Evolutionary conservation across 2,888 invertebrate genomes (phyloP).

Genomic region (Nasonia oneida): DNA sequence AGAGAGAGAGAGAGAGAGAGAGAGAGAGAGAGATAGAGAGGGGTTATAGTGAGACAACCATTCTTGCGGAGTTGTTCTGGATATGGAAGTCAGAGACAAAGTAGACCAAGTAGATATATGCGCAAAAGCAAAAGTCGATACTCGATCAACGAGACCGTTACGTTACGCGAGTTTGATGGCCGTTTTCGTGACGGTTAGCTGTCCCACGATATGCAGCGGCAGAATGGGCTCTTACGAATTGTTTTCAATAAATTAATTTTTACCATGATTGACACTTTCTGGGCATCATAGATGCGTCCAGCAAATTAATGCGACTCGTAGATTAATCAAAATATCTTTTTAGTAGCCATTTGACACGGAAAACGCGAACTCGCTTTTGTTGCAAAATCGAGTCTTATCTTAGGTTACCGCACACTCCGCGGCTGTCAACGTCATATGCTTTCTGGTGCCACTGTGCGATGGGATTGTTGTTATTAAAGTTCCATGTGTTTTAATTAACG

Average conservation of each 20-base stretch:
- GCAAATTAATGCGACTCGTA: neutral
- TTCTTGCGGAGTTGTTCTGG: neutral
- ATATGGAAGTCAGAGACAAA: constrained; percentile 40
- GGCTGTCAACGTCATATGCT: constrained; percentile 61
- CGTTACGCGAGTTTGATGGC: neutral
- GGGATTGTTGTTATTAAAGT: constrained; percentile 50
- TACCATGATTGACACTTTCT: neutral
- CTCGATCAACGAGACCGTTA: constrained; percentile 16
- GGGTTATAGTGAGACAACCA: constrained; percentile 28
- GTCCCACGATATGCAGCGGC: neutral
- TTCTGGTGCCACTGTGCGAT: constrained; percentile 36
- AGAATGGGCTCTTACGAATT: neutral
- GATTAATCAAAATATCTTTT: neutral
- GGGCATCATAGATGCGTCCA: neutral
- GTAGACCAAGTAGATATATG: constrained; percentile 44
- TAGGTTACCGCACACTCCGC: neutral
- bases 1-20: neutral
- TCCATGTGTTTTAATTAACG: constrained; percentile 55
- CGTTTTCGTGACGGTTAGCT: neutral
- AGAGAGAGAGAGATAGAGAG: neutral
- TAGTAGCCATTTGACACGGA: neutral
- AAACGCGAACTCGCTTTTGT: neutral
- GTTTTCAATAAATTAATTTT: neutral
- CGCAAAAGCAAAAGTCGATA: constrained; percentile 51
- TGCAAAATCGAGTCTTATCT: constrained; percentile 6